Conservation (phyloP, 2,113 vertebrate genomes). For the Psittacula cyanocephala region DNA sequence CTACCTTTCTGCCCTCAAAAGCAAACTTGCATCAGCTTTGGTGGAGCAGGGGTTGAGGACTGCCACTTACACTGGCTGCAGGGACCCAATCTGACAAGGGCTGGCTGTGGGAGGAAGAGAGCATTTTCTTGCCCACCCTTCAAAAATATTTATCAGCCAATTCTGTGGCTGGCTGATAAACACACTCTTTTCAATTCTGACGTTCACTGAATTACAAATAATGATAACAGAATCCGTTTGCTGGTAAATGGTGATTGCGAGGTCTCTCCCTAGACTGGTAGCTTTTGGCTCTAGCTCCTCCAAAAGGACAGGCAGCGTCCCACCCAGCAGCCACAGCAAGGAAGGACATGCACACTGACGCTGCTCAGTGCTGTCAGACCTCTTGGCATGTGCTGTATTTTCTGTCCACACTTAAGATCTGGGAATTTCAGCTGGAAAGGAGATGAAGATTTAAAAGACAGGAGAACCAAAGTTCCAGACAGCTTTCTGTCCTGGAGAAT, state of each 20-base stretch:
- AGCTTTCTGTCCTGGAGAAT: background rate
- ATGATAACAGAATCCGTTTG: background rate
- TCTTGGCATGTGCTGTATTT: background rate
- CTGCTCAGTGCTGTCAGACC: background rate
- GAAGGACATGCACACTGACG: background rate
- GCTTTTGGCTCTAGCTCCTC: background rate
- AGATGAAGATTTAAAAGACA: background rate
- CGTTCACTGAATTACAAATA: background rate
- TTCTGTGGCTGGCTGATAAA: background rate
- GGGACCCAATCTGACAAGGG: background rate
- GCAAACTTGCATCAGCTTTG: background rate
- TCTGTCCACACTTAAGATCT: background rate
- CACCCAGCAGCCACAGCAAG: background rate
- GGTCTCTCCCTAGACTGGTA: background rate
- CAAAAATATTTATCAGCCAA: background rate
- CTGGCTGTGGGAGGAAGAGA: background rate
- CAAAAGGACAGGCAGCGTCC: background rate
- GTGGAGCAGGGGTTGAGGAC: background rate
- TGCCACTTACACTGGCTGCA: background rate
- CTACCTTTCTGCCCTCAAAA: background rate
- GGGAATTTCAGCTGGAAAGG: background rate
- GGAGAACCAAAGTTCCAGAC: background rate
- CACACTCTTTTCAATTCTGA: background rate
- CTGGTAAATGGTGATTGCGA: background rate
- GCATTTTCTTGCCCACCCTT: background rate